Base-by-base conservation (phyloP, 1,140 invertebrate genomes). In the Linepithema humile region DNA sequence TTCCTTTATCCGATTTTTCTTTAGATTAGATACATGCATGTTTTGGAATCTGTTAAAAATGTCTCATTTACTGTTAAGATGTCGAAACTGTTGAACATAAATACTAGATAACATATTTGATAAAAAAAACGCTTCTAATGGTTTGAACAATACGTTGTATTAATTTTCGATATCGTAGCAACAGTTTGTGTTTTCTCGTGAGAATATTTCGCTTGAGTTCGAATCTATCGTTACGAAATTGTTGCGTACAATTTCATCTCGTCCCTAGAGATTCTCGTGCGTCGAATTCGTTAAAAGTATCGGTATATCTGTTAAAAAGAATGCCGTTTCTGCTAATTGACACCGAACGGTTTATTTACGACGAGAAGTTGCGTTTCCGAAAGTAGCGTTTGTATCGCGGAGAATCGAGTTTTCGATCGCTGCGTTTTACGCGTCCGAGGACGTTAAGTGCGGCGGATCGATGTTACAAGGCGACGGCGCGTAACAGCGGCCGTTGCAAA, bases 401-500 rank as follows among this genome's bases (percentile, higher is more conserved):
- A 40, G 55, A 73, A 72, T 80, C 75, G 65, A 80, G 70, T 57
- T 80, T 80, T 80, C 48, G 45, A 29, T 45, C 64, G n/a, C 10
- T 6, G 48, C 75, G 50, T 69, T 80, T 80, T 43, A 80, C 75
- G 64, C 75, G 26, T 69, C 50, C 62, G 57, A 40, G 57, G 40
- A 75, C 73, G 62, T 80, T 80, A 80, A 80, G 62, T 69, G 64
- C 35, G 75, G 32, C 64, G 35, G 64, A 80, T 80, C 75, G 75
- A 80, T 80, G 75, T 80, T 80, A 80, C 64, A 80, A 62, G 38
- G 12, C 35, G 75, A 55, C 64, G 23, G 6, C 62, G 62, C 74
- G 20, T 77, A 77, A 65, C 59, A 77, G 38, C 45, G 45, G 60
- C 50, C 48, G 38, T 69, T 69, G 75, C 17, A 55, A 80, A 80